Percentiles rank a stretch among this genome's conserved stretches.
Conservation (phyloP, 2,113 vertebrate genomes). For the Urocynchramus pylzowi region DNA sequence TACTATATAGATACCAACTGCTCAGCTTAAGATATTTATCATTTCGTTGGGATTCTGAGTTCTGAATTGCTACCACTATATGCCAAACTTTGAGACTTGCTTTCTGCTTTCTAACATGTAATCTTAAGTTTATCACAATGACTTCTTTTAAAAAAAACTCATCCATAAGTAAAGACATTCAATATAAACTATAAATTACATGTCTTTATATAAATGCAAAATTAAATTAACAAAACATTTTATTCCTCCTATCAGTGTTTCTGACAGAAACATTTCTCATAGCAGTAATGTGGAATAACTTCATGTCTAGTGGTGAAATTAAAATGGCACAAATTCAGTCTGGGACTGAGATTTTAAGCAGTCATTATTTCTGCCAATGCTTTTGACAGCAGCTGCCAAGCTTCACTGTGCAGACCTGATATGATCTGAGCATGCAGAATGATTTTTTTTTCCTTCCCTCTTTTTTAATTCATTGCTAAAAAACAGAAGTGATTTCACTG, state of each 20-base stretch:
- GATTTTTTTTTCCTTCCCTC: not conserved
- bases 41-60: not conserved
- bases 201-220: not conserved
- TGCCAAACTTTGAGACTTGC: not conserved
- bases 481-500: not conserved
- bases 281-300: not conserved
- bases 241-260: not conserved
- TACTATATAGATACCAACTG: not conserved
- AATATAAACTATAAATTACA: not conserved
- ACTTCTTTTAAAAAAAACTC: not conserved
- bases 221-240: not conserved
- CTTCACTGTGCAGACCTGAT: not conserved
- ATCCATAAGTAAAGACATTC: not conserved
- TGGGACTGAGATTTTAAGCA: not conserved
- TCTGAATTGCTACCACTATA: not conserved
- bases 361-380: not conserved
- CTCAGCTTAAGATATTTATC: not conserved
- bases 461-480: conserved; percentile 29
- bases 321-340: not conserved
- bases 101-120: not conserved
- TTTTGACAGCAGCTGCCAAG: not conserved
- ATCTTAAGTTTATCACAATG: not conserved
- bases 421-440: not conserved
- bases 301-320: not conserved
- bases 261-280: not conserved